Evolutionary conservation across 2,888 invertebrate species (phyloP).

Genomic region (Ennomos erosarius): DNA sequence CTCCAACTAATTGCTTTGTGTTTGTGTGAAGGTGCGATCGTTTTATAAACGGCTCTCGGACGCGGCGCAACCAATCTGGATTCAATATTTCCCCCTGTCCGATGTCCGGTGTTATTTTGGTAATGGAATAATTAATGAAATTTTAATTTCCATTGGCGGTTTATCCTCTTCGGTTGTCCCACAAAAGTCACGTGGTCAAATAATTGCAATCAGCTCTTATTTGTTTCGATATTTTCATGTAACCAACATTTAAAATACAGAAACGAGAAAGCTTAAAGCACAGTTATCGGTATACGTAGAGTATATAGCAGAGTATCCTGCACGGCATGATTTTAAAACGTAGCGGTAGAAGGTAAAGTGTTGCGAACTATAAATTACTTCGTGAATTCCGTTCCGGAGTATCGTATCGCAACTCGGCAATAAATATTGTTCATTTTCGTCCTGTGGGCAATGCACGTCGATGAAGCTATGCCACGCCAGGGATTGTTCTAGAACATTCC

Average conservation of each 20-base stretch:
- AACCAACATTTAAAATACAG: conserved; percentile 11
- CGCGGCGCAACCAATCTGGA: conserved; percentile 47
- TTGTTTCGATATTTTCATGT: conserved; percentile 12
- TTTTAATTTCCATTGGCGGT: conserved; percentile 44
- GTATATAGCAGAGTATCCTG: conserved; percentile 1
- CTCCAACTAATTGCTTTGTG: conserved; percentile 78
- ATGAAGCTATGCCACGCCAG: conserved; percentile 59
- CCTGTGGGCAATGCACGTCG: conserved; percentile 70
- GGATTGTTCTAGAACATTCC: conserved; percentile 41
- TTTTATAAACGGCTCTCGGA: conserved; percentile 57
- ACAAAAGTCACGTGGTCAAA: conserved; percentile 18
- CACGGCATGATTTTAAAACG: conserved; percentile 36
- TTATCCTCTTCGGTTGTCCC: conserved; percentile 28
- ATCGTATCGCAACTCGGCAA: conserved; percentile 69
- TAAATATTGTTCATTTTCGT: conserved; percentile 81
- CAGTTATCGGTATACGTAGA: conserved; percentile 6
- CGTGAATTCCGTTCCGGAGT: conserved; percentile 70
- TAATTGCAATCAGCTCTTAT: conserved; percentile 25
- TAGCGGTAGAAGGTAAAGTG: conserved; percentile 60
- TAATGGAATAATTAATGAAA: conserved; percentile 49
- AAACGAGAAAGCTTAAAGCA: neutral
- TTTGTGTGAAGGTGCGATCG: conserved; percentile 67
- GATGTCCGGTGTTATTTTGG: conserved; percentile 43
- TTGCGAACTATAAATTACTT: conserved; percentile 78
- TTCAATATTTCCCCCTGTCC: conserved; percentile 53